Percentiles rank a stretch among this genome's conserved stretches.
Conservation (phyloP, 2,113 vertebrate genomes). For the Rhegmatorhina hoffmannsi region DNA sequence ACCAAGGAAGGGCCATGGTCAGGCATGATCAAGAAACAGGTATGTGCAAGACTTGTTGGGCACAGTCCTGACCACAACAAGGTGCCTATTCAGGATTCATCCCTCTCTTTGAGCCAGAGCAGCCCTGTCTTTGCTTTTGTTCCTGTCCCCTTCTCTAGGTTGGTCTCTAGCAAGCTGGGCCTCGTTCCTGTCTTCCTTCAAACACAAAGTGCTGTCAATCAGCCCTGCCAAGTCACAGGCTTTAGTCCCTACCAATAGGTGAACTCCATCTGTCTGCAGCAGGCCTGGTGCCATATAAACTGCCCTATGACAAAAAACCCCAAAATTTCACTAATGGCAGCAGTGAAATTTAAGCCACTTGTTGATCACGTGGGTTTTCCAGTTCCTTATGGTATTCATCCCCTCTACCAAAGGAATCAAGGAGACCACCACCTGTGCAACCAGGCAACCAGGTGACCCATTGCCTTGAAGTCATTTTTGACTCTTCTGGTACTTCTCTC, state of each 20-base stretch:
- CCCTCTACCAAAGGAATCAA: neutral
- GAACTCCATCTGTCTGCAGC: neutral
- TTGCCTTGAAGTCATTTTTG: neutral
- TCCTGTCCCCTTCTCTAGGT: neutral
- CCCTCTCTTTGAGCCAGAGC: neutral
- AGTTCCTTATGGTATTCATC: neutral
- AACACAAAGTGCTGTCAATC: neutral
- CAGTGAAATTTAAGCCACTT: neutral
- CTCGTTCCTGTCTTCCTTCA: neutral
- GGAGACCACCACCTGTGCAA: neutral
- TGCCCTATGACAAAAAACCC: neutral
- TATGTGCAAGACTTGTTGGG: neutral
- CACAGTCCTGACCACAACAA: neutral
- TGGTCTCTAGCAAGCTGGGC: neutral
- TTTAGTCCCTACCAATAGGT: neutral
- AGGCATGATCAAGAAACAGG: neutral
- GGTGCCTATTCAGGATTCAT: neutral
- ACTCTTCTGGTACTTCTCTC: neutral
- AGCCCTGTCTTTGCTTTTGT: neutral
- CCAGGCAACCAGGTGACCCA: neutral
- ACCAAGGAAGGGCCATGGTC: neutral
- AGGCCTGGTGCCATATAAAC: neutral
- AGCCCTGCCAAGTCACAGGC: neutral
- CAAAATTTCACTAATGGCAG: neutral
- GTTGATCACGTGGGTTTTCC: neutral